Conservation (phyloP, 2,113 vertebrate species). For the Saccopteryx bilineata region DNA sequence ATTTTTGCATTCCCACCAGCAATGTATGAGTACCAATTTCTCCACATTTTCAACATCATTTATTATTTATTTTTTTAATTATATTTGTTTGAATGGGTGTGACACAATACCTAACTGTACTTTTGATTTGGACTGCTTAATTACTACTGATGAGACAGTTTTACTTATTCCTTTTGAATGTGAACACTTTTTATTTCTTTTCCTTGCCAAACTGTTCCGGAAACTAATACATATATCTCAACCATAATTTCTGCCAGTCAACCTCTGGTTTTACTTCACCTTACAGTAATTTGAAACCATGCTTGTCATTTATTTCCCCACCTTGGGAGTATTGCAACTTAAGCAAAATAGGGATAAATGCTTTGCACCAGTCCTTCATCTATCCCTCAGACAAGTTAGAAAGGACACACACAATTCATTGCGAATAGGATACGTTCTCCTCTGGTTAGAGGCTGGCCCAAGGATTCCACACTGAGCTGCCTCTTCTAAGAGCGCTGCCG, state of each 20-base stretch:
- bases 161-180: neutral
- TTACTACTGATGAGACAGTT: neutral
- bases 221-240: neutral
- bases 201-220: neutral
- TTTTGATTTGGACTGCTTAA: neutral
- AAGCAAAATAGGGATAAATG: neutral
- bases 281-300: neutral
- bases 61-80: neutral
- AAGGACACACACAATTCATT: neutral
- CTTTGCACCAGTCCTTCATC: neutral
- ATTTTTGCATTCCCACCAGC: neutral
- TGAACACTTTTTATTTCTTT: neutral
- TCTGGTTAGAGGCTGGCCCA: neutral
- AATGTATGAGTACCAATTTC: neutral
- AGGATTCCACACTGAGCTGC: accelerated
- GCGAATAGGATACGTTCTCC: no score
- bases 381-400: neutral
- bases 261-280: neutral
- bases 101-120: neutral
- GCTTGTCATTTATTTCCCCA: neutral
- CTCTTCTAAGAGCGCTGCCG: neutral
- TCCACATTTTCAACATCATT: neutral
- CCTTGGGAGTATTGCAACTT: neutral
- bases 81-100: neutral
- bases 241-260: neutral